Base-by-base conservation (phyloP, 2,797 vertebrate species). In the Bucorvus abyssinicus region DNA sequence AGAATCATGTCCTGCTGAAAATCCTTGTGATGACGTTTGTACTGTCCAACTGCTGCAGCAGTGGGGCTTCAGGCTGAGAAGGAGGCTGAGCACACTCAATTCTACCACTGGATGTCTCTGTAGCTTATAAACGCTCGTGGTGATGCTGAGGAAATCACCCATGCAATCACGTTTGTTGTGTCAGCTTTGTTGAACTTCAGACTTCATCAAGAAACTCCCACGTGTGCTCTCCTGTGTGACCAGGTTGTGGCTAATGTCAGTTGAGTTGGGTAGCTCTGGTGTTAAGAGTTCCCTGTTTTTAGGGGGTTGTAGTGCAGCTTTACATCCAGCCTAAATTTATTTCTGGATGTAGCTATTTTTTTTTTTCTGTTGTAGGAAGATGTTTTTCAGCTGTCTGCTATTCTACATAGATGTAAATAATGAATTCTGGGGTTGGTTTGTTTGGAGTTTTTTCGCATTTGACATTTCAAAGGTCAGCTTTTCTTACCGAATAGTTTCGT, bases 31-130 rank as follows among this genome's bases (percentile, higher is more conserved):
- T 36, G 8, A 7, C 45, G 15, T 59, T 87, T 79, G 49, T 65
- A 4, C 63, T 84, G 45, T 30, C 36, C 40, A 57, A 0, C 34
- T 73, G 26, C 67, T 82, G 34, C 34, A 53, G 19, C 22, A 30
- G 10, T 32, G 19, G 14, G 65, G 38, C 49, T 63, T 84, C 55
- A 81, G 53, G 23, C 57, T 76, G 63, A 63, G 32, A 16, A 14
- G 9, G 26, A 74, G 42, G 47, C 64, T 82, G 83, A 83, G 38
- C 7, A 38, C 8, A 18, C 42, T 45, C 86, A 24, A 9, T 94
- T 64, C 71, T 87, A 65, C 96, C 95, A 81, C 94, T 95, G 86
- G 96, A 90, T 95, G 96, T 93, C 95, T 92, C 92, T 20, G 42
- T 63, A 52, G 59, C 86, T 90, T 94, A 57, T 83, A 90, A 85